These are phyloP conservation scores for Agrochola macilenta DNA, from an alignment of 2,888 invertebrate genomes.

Conservation along the genomic window DNA sequence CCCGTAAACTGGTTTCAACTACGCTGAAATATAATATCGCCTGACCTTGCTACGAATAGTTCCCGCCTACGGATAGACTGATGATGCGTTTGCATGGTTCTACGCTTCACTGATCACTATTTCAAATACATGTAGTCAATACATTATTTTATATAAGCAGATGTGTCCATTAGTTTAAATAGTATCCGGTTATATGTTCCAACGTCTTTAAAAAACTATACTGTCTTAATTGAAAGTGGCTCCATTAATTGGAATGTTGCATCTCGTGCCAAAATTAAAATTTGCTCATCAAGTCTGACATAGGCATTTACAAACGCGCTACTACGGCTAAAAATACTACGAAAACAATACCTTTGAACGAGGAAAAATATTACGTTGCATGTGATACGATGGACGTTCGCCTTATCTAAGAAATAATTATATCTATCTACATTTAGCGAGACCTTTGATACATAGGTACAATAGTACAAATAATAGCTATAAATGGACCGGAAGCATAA, in stretches of 20 bases:
- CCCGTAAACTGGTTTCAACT: slow-evolving; percentile 69
- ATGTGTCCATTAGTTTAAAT: slow-evolving; percentile 43
- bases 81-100: slow-evolving; percentile 73
- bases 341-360: slow-evolving; percentile 12
- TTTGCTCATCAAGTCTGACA: slow-evolving; percentile 27
- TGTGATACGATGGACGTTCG: neutral
- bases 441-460: neutral
- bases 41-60: slow-evolving; percentile 89
- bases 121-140: slow-evolving; percentile 63
- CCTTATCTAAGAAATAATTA: neutral
- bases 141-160: slow-evolving; percentile 46
- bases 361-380: neutral
- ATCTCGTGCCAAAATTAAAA: slow-evolving; percentile 34
- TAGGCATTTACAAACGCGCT: slow-evolving; percentile 41
- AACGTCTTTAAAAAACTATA: slow-evolving; percentile 26
- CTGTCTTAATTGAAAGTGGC: slow-evolving; percentile 39
- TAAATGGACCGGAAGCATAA: slow-evolving; percentile 8
- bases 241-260: slow-evolving; percentile 41
- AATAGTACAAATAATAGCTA: neutral
- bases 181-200: slow-evolving; percentile 32
- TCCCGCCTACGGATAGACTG: slow-evolving; percentile 83
- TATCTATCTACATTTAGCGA: neutral
- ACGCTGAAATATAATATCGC: slow-evolving; percentile 88
- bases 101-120: slow-evolving; percentile 68
- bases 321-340: slow-evolving; percentile 38